A percentile compares a stretch with the other conserved stretches of the same genome.
Conservation (phyloP, 1,140 invertebrate genomes). For the Papilio xuthus region DNA sequence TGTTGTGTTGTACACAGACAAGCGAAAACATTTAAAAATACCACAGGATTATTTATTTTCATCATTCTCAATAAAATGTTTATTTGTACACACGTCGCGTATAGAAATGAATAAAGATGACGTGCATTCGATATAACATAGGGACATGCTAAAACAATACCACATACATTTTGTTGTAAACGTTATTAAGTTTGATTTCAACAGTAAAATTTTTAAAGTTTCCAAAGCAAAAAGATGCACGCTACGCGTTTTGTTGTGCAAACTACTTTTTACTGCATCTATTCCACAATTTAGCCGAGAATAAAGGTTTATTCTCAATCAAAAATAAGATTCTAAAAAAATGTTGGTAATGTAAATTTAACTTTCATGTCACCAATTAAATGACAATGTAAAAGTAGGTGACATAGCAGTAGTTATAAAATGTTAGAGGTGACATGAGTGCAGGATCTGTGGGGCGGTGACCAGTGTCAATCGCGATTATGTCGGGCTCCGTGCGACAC, state of each 20-base stretch:
- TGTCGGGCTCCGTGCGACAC: not conserved
- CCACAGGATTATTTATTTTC: slow-evolving; percentile 6
- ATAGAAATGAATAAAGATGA: not conserved
- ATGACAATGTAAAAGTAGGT: not conserved
- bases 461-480: not conserved
- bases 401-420: not conserved
- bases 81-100: not conserved
- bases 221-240: not conserved
- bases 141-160: not conserved
- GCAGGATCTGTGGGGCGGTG: not conserved
- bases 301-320: not conserved
- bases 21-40: not conserved
- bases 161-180: not conserved
- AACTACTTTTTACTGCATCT: not conserved
- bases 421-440: slow-evolving; percentile 6
- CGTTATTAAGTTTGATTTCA: not conserved
- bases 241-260: no score
- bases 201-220: not conserved
- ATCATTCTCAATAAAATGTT: not conserved
- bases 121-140: not conserved
- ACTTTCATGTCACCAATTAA: not conserved
- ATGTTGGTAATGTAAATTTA: no score
- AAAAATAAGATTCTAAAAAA: not conserved
- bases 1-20: not conserved
- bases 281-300: not conserved